Base-by-base conservation (phyloP, 2,113 vertebrate species). In the Accipiter virgatus region DNA sequence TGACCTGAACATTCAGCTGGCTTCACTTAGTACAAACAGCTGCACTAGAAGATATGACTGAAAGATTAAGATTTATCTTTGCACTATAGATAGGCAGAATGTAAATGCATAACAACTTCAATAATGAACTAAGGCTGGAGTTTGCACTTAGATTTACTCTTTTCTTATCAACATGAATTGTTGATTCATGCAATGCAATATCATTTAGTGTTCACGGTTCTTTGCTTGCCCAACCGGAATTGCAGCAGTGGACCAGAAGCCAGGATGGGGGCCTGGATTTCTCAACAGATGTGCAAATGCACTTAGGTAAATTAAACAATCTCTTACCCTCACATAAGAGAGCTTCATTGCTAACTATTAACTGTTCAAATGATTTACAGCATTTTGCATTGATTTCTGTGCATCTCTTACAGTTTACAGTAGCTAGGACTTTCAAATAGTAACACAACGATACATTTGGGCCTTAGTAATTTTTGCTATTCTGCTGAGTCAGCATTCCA, bases 181-280 rank as follows among this genome's bases (percentile, higher is more conserved):
- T 20, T 71, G 43, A 89, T 79, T 63, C 56, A 72, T 3, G 13
- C 16, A 40, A 36, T 6, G 7, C 19, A 78, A 29, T 34, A 84
- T 31, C 22, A 55, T 1, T 4, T 16, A 71, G 8, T 2, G 4
- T n/a, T 74, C 29, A 59, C 0, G 0, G 38, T 32, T 81, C 55
- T 71, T 78, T 73, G 50, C 23, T 50, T 80, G 56, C 9, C 17
- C 34, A 90, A 34, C 3, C 10, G 22, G 47, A 78, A 31, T 5
- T 74, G 34, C 82, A 95, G 45, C 61, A 86, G 29, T 16, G 9
- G 31, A 66, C 68, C 23, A 43, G 63, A 32, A 61, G 31, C 5
- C 56, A 85, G 5, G 16, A 0, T 53, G 16, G 29, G 40, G 27
- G 5, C 17, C 31, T 65, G 56, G 22, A 68, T 31, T 84, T 85